A percentile compares a stretch with the other conserved stretches of the same genome.
phyloP scores from a whole-genome alignment of 2,797 vertebrate genomes.

The Parauchenoglanis punctatus region DNA sequence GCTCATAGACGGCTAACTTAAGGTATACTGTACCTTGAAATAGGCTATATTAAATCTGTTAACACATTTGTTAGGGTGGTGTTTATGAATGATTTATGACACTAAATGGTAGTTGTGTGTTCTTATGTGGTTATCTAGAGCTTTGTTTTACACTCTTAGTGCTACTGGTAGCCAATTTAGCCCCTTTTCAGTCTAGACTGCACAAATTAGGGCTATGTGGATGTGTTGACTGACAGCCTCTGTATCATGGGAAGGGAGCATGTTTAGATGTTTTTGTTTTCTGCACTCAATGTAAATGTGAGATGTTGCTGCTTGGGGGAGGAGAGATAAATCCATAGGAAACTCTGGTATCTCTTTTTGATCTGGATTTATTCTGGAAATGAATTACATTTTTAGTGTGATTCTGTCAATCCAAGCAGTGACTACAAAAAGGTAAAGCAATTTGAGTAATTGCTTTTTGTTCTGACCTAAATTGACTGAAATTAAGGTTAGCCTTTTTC shows the following conservation, averaged over 20 bases:
- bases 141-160: constrained; percentile 53
- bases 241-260: constrained; percentile 36
- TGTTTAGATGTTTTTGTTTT: constrained; percentile 22
- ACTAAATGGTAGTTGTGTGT: constrained; percentile 66
- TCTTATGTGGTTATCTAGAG: constrained; percentile 68
- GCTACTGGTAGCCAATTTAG: constrained; percentile 62
- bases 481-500: neutral
- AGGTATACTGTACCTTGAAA: constrained; percentile 27
- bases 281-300: neutral
- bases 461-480: neutral
- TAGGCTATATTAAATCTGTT: constrained; percentile 39
- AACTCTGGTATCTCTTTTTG: neutral
- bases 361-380: neutral
- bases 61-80: constrained; percentile 50
- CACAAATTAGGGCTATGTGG: constrained; percentile 67
- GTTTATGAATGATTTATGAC: constrained; percentile 70
- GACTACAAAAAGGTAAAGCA: neutral
- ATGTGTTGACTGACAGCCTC: constrained; percentile 65
- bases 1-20: constrained; percentile 3
- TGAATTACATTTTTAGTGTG: neutral
- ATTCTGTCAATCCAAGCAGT: neutral
- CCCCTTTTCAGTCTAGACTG: constrained; percentile 69
- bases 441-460: neutral
- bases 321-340: neutral
- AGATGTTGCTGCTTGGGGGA: neutral